phyloP scores from a whole-genome alignment of 2,888 invertebrate genomes.

The Drosophila formosana region DNA sequence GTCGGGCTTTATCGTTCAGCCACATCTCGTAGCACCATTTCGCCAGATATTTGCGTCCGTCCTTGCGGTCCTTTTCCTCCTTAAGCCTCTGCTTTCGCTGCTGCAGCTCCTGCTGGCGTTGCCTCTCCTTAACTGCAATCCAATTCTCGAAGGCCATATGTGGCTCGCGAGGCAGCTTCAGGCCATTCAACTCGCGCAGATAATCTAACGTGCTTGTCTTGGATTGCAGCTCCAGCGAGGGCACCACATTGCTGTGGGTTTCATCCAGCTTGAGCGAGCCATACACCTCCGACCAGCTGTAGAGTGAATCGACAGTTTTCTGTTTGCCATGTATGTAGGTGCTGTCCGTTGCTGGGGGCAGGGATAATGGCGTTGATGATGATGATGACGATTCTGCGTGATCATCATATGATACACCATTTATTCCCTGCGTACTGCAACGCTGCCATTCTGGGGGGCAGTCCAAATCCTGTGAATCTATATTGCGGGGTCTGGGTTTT shows the following conservation, averaged over 20 bases:
- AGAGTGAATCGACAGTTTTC: conserved; percentile 11
- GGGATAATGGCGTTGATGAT: conserved; percentile 40
- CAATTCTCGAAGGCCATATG: conserved; percentile 81
- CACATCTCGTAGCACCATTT: conserved; percentile 77
- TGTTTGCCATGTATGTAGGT: neutral
- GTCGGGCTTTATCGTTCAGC: conserved; percentile 67
- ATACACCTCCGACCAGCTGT: conserved; percentile 41
- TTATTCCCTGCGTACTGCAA: neutral
- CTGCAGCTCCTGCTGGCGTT: conserved; percentile 17
- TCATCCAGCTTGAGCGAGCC: conserved; percentile 39
- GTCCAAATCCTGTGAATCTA: neutral
- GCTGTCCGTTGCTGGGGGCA: conserved; percentile 25
- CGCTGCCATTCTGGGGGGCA: conserved; percentile 15
- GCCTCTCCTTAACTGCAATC: conserved; percentile 78
- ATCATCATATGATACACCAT: conserved; percentile 7
- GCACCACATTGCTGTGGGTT: conserved; percentile 62
- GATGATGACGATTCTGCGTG: conserved; percentile 25
- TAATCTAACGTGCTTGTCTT: conserved; percentile 55
- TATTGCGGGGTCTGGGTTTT: neutral
- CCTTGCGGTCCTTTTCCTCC: conserved; percentile 64
- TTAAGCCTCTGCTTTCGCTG: conserved; percentile 51
- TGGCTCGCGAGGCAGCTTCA: conserved; percentile 51
- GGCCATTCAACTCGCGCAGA: conserved; percentile 12
- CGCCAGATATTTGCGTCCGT: conserved; percentile 67
- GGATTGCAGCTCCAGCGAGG: conserved; percentile 73